phyloP scores from a whole-genome alignment of 2,888 invertebrate genomes.

The Amphipoea lucens region DNA sequence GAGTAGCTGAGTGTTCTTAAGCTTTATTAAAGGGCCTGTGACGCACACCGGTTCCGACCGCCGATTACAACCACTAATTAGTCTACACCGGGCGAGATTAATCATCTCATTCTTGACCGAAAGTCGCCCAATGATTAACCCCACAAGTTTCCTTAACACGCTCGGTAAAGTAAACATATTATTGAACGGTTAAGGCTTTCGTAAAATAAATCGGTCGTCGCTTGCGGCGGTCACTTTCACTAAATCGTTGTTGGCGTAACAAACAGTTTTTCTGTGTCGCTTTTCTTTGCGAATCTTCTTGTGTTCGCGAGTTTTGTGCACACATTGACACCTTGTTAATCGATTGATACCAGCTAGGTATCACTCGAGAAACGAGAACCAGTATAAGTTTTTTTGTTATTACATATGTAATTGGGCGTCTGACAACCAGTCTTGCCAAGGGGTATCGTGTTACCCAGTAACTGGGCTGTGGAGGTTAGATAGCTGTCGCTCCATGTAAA shows the following conservation, averaged over 20 bases:
- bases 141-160: slow-evolving; percentile 42
- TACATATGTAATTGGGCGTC: neutral
- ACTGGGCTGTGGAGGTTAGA: neutral
- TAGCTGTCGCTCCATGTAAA: no score
- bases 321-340: neutral
- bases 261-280: slow-evolving; percentile 79
- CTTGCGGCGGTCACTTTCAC: slow-evolving; percentile 78
- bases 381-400: neutral
- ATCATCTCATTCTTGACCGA: slow-evolving; percentile 56
- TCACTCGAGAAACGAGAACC: neutral
- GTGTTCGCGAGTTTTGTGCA: slow-evolving; percentile 17
- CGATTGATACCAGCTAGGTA: neutral
- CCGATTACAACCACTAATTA: slow-evolving; percentile 46
- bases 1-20: slow-evolving; percentile 31
- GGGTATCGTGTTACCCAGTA: neutral
- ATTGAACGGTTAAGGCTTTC: slow-evolving; percentile 69
- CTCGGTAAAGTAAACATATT: slow-evolving; percentile 59
- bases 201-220: slow-evolving; percentile 73
- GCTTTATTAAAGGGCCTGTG: slow-evolving; percentile 56
- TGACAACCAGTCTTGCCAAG: neutral
- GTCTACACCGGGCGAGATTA: slow-evolving; percentile 56
- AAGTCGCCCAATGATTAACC: slow-evolving; percentile 55
- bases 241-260: slow-evolving; percentile 79
- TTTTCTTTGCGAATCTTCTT: slow-evolving; percentile 78
- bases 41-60: slow-evolving; percentile 59